Base-by-base conservation (phyloP, 2,888 invertebrate species). In the Epinotia nisella region DNA sequence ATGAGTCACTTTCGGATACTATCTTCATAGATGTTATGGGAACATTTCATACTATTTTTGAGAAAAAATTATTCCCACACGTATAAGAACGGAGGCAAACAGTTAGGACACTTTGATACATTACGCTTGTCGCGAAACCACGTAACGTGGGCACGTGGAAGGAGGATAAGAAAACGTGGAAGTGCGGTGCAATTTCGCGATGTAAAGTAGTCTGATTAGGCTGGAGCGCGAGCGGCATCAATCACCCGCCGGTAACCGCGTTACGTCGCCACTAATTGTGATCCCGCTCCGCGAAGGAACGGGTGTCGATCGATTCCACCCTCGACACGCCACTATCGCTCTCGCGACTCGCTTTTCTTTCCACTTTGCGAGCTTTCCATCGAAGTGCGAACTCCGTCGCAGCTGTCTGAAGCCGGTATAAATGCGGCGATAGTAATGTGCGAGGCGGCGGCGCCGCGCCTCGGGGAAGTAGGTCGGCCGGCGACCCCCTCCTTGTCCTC, bases 211-310 rank as follows among this genome's bases (percentile, higher is more conserved):
- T 77, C 77, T 76, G 74, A 77, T 77, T 76, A 77, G 75, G 67
- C 58, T 49, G 24, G 41, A 56, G 61, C 60, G 78, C 77, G 76
- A 73, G 74, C 71, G 76, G 81, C 85, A 86, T 87, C 86, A 85
- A 88, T 89, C 88, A 86, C 84, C 79, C 80, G 82, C 83, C 86
- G 86, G 87, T 87, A 85, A 87, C 86, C 85, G 83, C 84, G 82
- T 88, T 87, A 88, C 86, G 81, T 80, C 85, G 79, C 85, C 86
- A 81, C 88, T 91, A 91, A 91, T 91, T 90, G 91, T 88, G 87
- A 89, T 89, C 88, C 84, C 84, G 83, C 79, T 79, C 76, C 75
- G 56, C 70, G 29, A 66, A 78, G 79, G 76, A 78, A 75, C 76
- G 80, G 82, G 81, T 83, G 87, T 86, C 85, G 78, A 90, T 90